phyloP scores from a whole-genome alignment of 2,888 invertebrate species.

The Eristalis tenax region DNA sequence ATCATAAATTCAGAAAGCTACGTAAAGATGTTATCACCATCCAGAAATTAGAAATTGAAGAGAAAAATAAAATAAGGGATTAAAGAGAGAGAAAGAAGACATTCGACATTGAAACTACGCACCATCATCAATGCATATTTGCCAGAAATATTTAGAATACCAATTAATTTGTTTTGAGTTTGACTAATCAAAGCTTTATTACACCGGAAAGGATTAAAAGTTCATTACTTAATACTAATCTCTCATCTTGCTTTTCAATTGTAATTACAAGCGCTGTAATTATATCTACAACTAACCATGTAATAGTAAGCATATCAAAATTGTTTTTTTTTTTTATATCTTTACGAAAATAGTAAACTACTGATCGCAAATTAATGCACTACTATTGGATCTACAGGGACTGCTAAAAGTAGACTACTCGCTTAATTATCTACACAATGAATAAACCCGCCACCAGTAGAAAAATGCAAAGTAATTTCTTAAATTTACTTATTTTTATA shows the following conservation, averaged over 20 bases:
- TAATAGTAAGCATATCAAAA: constrained; percentile 63
- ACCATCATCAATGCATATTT: constrained; percentile 61
- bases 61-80: not conserved
- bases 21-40: not conserved
- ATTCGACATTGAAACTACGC: not conserved
- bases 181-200: constrained; percentile 55
- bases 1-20: too few species aligned
- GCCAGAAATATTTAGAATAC: constrained; percentile 43
- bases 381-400: constrained; percentile 49
- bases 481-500: not conserved
- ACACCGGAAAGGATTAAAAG: constrained; percentile 76
- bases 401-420: constrained; percentile 21
- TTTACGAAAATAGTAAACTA: not conserved
- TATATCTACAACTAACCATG: constrained; percentile 51
- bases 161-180: constrained; percentile 8
- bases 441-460: constrained; percentile 38
- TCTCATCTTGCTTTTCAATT: not conserved
- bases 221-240: constrained; percentile 50
- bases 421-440: constrained; percentile 23
- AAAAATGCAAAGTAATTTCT: constrained; percentile 4
- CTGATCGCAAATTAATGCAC: constrained; percentile 52
- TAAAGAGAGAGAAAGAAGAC: not conserved
- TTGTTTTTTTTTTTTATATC: not conserved
- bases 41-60: not conserved
- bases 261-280: constrained; percentile 51